Base-by-base conservation (phyloP, 2,888 invertebrate species). In the Trilocha varians region DNA sequence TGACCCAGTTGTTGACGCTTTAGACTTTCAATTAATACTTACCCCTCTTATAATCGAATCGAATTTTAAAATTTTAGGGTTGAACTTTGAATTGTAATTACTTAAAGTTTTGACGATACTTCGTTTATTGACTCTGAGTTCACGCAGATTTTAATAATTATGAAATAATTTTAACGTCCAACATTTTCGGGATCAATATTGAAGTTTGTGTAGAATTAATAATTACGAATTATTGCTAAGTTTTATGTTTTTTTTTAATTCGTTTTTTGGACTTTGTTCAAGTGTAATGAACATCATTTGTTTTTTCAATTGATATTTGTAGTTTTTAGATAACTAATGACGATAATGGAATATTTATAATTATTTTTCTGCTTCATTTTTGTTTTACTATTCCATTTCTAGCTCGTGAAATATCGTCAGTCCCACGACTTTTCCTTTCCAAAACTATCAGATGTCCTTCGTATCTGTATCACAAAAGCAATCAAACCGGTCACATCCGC, bases 21-120 rank as follows among this genome's bases (percentile, higher is more conserved):
- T 55, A 67, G 65, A 76, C 75, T 63, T 68, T 65, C 67, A 66
- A 74, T 70, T 75, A 70, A 71, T 73, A 72, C 72, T 62, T 63
- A 61, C 52, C 57, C 62, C 65, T 47, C 53, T 68, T 62, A 65
- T 62, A 70, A 70, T 70, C 57, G 63, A 76, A 72, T 74, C 60
- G 60, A 55, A 65, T 44, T 68, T 68, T 47, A 40, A 53, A 62
- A 65, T 63, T 65, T 65, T 50, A 57, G 51, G 55, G 53, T 57
- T 18, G 18, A 18, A 18, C 18, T 57, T 50, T 47, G 56, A 59
- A 57, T 64, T 70, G 71, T 77, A 73, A 75, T 74, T 74, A 70
- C 66, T 65, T 62, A 65, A 67, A 55, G 70, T 52, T 60, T 64
- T 61, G 66, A 53, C 55, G 60, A 57, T 57, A 52, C 47, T 37